Conservation (phyloP, 2,888 invertebrate genomes). For the Perizoma affinitatum region DNA sequence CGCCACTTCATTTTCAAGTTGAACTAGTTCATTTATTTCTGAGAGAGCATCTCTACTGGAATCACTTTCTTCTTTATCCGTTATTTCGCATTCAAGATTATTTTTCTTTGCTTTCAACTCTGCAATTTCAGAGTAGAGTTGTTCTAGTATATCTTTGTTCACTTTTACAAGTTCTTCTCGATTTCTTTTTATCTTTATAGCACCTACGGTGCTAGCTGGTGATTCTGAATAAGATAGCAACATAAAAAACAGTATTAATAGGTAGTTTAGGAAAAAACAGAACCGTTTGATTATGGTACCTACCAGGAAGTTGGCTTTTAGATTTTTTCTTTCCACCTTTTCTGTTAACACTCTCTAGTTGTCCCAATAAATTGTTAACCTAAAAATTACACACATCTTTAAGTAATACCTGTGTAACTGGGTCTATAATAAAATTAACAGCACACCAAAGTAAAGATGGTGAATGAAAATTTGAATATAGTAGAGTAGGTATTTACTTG, state of each 20-base stretch:
- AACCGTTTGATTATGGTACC: constrained; percentile 19
- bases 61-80: constrained; percentile 65
- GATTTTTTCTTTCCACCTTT: constrained; percentile 60
- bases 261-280: too few species aligned
- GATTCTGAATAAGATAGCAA: constrained; percentile 50
- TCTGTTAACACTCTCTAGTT: constrained; percentile 59
- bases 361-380: constrained; percentile 69
- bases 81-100: constrained; percentile 52
- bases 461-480: background rate
- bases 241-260: too few species aligned
- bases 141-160: constrained; percentile 75
- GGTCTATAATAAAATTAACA: background rate
- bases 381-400: constrained; percentile 33
- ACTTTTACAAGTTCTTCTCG: constrained; percentile 77
- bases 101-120: constrained; percentile 65
- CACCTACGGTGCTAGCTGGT: constrained; percentile 57
- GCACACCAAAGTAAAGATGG: too few species aligned
- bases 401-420: background rate
- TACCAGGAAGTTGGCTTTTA: constrained; percentile 55
- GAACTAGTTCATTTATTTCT: constrained; percentile 69
- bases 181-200: constrained; percentile 65
- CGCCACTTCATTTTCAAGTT: constrained; percentile 81
- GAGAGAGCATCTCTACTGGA: constrained; percentile 75
- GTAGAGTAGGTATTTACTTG: constrained; percentile 75
- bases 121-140: constrained; percentile 68